Evolutionary conservation across 1,140 invertebrate genomes (phyloP).

Genomic region (Chymomyza costata): DNA sequence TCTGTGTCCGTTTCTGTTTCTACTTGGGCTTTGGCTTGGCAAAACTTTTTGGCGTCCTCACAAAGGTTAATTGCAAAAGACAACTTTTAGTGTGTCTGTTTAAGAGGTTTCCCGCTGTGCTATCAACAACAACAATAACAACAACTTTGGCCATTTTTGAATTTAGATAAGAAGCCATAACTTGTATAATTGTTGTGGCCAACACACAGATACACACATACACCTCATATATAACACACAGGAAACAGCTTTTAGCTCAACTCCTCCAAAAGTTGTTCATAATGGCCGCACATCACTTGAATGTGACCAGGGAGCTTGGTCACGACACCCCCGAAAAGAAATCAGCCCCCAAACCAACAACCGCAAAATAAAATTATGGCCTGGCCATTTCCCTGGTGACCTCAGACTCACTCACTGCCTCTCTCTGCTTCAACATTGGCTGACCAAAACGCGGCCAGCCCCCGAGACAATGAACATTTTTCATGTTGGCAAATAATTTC

Average conservation of each 20-base stretch:
- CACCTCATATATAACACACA: slow-evolving; percentile 8
- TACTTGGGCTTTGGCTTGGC: no score
- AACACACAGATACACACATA: slow-evolving; percentile 32
- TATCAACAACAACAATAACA: neutral
- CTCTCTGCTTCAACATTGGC: no score
- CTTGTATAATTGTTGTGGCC: slow-evolving; percentile 54
- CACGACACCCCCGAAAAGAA: no score
- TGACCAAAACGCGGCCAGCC: neutral
- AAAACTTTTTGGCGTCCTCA: slow-evolving; percentile 34
- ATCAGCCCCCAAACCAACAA: neutral
- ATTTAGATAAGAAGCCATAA: slow-evolving; percentile 48
- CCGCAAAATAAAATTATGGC: slow-evolving; percentile 49
- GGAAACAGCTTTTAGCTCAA: slow-evolving; percentile 21
- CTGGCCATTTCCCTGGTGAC: slow-evolving; percentile 35
- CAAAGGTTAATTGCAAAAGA: slow-evolving; percentile 40
- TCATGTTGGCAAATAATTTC: slow-evolving; percentile 42
- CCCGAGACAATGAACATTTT: slow-evolving; percentile 43
- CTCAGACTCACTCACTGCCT: no score
- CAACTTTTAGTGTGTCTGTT: neutral
- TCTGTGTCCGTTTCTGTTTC: no score
- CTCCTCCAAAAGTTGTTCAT: slow-evolving; percentile 10
- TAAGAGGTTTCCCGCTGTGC: slow-evolving; percentile 2
- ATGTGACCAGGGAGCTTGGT: no score
- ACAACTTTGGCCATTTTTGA: slow-evolving; percentile 36
- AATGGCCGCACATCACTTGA: slow-evolving; percentile 42